Evolutionary conservation across 2,888 invertebrate species (phyloP).

Genomic region (Amblyteles armatorius): DNA sequence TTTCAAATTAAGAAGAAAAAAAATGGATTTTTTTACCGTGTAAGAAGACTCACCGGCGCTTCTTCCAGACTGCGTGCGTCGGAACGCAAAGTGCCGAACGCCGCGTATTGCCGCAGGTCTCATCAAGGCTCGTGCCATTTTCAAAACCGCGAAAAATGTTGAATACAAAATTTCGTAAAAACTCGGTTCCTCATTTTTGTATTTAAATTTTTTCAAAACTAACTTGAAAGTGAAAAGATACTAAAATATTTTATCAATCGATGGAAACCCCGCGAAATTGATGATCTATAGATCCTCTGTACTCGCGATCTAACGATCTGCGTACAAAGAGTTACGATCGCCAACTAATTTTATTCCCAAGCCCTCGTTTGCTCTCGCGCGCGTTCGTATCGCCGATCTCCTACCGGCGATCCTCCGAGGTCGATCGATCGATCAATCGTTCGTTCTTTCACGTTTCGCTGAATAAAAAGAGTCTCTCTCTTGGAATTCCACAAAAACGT

Average conservation of each 20-base stretch:
- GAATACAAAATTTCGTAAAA: not conserved
- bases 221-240: not conserved
- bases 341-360: slow-evolving; percentile 47
- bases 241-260: not conserved
- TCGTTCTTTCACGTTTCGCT: slow-evolving; percentile 47
- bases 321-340: slow-evolving; percentile 39
- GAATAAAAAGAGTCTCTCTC: slow-evolving; percentile 54
- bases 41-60: slow-evolving; percentile 37
- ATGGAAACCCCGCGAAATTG: not conserved
- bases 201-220: not conserved
- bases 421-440: slow-evolving; percentile 62
- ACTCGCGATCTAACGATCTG: slow-evolving; percentile 29
- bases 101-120: not conserved
- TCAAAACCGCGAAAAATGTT: not conserved
- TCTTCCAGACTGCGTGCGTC: slow-evolving; percentile 16
- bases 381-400: not conserved
- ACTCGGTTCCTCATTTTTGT: not conserved
- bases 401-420: slow-evolving; percentile 59
- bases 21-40: not conserved
- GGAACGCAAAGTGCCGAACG: slow-evolving; percentile 15
- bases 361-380: slow-evolving; percentile 3
- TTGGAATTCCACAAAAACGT: slow-evolving; percentile 58
- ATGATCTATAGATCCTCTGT: not conserved
- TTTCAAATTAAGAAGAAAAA: not conserved
- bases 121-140: slow-evolving; percentile 21